Base-by-base conservation (phyloP, 2,888 invertebrate genomes). In the Drosophila parthenogenetica region DNA sequence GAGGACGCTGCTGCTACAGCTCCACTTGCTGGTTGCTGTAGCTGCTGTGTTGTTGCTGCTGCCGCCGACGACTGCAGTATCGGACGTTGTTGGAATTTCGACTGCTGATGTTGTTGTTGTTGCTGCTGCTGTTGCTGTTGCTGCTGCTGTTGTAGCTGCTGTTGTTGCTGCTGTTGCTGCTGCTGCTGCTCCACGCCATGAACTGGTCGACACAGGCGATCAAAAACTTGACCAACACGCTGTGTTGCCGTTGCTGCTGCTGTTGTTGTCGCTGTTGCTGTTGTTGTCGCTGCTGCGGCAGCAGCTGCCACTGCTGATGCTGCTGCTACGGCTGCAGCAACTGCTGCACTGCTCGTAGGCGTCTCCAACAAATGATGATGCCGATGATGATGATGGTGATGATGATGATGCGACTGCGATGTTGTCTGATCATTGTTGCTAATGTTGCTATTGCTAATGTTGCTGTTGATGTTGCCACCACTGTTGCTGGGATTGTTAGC, bases 301-400 rank as follows among this genome's bases (percentile, higher is more conserved):
- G 68, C 37, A 53, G 75, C 35, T 64, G 80, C 50, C 50, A 73
- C 55, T 50, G 81, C 10, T 58, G 78, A 42, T 74, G 79, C 51
- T 67, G 77, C 49, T 60, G 74, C 66, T 67, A 81, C 77, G 66
- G 83, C 59, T 70, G 84, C 75, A 66, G 85, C 59, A 64, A 58
- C 59, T 64, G 81, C 80, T 70, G 80, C 63, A 46, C 49, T 69
- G 48, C 66, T 66, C 13, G 62, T 58, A 5, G 81, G 85, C 22
- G 87, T 81, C 45, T 82, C 88, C 62, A 82, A 67, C 67, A 82
- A 32, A 66, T 90, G 86, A 75, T 89, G 89, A 78, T 90, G 82
- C 51, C 84, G 76, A 57, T 87, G 87, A 77, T 89, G 84, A 55
- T 88, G 83, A 66, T 88, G 87, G 35, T 86, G 87, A 57, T 84